Percentiles rank a stretch among this genome's conserved stretches.
phyloP scores from a whole-genome alignment of 2,888 invertebrate species.

The Agrilus biguttatus region DNA sequence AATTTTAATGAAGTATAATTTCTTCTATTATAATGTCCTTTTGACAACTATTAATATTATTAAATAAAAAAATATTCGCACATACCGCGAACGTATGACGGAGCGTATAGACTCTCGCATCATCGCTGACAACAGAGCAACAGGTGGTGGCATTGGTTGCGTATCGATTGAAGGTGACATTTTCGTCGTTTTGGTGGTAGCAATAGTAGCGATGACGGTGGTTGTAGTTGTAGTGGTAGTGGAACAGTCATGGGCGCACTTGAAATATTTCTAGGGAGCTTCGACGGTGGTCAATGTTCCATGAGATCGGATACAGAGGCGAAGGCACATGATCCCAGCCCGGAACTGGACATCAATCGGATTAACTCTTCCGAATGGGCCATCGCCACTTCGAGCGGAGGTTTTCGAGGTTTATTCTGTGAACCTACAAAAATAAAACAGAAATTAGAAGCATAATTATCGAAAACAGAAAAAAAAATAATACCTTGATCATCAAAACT shows the following conservation, averaged over 20 bases:
- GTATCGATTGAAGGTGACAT: neutral
- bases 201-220: neutral
- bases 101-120: too few species aligned
- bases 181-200: neutral
- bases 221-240: neutral
- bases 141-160: too few species aligned
- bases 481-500: too few species aligned
- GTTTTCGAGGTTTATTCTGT: conserved; percentile 76
- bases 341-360: conserved; percentile 76
- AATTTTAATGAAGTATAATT: too few species aligned
- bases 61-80: too few species aligned
- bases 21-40: neutral
- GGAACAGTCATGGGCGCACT: neutral
- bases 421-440: conserved; percentile 50
- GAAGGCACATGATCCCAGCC: conserved; percentile 89
- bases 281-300: conserved; percentile 15
- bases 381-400: conserved; percentile 84
- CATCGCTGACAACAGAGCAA: too few species aligned
- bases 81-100: too few species aligned
- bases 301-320: conserved; percentile 71
- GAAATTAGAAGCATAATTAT: too few species aligned
- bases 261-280: conserved; percentile 1
- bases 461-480: too few species aligned
- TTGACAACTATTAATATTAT: too few species aligned
- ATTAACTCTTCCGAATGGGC: conserved; percentile 82